A percentile compares a stretch with the other conserved stretches of the same genome.
Conservation (phyloP, 2,888 invertebrate species). For the Pelosia muscerda region DNA sequence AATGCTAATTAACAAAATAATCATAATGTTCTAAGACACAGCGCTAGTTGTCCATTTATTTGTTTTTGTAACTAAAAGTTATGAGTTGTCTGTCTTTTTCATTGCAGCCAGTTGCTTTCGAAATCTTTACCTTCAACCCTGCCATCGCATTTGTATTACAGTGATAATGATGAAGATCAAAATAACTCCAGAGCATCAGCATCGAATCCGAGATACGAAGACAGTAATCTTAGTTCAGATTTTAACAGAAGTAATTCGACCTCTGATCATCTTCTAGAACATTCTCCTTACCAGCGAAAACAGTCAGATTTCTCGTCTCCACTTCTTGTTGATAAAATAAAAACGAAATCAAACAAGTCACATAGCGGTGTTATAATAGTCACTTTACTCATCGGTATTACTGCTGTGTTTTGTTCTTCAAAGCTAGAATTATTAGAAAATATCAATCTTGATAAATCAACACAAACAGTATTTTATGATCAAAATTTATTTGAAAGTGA, state of each 20-base stretch:
- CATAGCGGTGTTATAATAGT: conserved; percentile 28
- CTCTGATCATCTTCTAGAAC: conserved; percentile 16
- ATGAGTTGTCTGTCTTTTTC: conserved; percentile 73
- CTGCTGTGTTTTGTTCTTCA: conserved; percentile 28
- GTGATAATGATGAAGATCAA: conserved; percentile 57
- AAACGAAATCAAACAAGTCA: conserved; percentile 25
- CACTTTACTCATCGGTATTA: conserved; percentile 26
- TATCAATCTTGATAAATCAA: conserved; percentile 32
- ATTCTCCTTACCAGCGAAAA: conserved; percentile 18
- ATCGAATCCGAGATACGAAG: conserved; percentile 31
- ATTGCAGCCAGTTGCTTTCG: conserved; percentile 74
- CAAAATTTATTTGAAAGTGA: conserved; percentile 67
- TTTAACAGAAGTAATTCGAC: conserved; percentile 28
- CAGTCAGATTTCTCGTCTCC: conserved; percentile 19
- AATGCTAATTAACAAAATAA: not conserved
- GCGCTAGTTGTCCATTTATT: not conserved
- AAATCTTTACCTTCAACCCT: conserved; percentile 76
- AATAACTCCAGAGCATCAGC: conserved; percentile 29
- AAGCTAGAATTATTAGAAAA: conserved; percentile 16
- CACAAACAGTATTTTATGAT: conserved; percentile 57
- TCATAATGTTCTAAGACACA: not conserved
- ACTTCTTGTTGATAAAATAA: conserved; percentile 14
- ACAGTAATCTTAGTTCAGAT: conserved; percentile 18
- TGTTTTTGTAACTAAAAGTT: conserved; percentile 43
- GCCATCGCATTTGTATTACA: conserved; percentile 71